These are phyloP conservation scores for Zaprionus camerounensis DNA, from an alignment of 1,140 invertebrate species.

Conservation along the genomic window DNA sequence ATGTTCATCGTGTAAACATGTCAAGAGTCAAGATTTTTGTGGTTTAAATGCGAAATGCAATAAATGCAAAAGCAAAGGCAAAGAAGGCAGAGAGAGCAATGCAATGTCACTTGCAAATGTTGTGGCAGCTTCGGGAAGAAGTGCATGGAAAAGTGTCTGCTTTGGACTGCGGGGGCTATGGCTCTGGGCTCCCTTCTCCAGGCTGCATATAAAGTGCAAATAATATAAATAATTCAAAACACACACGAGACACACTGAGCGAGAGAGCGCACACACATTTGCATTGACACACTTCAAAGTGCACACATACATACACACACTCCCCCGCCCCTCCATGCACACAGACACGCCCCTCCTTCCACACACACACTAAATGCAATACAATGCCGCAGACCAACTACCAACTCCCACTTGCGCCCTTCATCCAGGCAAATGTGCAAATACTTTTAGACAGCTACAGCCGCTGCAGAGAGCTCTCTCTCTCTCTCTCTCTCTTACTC, in stretches of 20 bases:
- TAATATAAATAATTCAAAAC: conserved; percentile 80
- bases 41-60: conserved; percentile 45
- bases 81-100: conserved; percentile 1
- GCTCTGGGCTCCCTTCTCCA: not conserved
- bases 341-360: not conserved
- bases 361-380: conserved; percentile 65
- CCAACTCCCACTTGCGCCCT: conserved; percentile 1
- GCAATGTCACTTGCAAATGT: conserved; percentile 60
- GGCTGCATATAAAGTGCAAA: conserved; percentile 74
- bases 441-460: conserved; percentile 51
- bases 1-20: conserved; percentile 48
- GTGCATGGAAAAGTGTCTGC: conserved; percentile 31
- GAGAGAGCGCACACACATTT: conserved; percentile 54
- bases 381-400: conserved; percentile 49
- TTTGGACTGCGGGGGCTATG: not conserved
- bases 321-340: not conserved
- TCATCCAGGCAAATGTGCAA: conserved; percentile 53
- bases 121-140: conserved; percentile 35
- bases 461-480: conserved; percentile 16
- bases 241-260: conserved; percentile 42
- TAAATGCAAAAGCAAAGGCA: conserved; percentile 45
- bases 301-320: too few relatives aligned
- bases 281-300: conserved; percentile 71
- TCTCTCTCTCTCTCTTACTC: not conserved
- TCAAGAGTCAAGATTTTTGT: conserved; percentile 66